Percentiles rank a stretch among this genome's conserved stretches.
Evolutionary conservation across 2,888 invertebrate species (phyloP).

Genomic region (Bombylius discolor): DNA sequence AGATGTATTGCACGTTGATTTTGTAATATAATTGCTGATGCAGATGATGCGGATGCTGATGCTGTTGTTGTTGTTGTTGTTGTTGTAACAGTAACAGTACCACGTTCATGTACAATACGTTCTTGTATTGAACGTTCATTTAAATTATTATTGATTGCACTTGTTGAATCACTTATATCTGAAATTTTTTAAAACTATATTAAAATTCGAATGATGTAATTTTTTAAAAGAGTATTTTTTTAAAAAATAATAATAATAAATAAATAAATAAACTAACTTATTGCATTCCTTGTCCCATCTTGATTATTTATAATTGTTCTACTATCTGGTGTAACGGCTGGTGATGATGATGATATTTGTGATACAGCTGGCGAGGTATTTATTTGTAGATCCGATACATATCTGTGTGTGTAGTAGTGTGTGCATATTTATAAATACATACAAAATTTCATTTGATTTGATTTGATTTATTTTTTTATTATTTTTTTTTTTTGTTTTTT

Average conservation of each 20-base stretch:
- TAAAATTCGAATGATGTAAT: neutral
- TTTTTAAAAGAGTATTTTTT: neutral
- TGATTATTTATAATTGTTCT: constrained; percentile 15
- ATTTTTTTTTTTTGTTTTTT: no score
- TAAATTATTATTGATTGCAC: constrained; percentile 6
- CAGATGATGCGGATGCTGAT: constrained; percentile 8
- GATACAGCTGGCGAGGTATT: constrained; percentile 19
- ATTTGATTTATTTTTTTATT: neutral
- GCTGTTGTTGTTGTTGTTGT: constrained; percentile 7
- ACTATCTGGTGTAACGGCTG: constrained; percentile 13
- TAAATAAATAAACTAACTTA: constrained; percentile 11
- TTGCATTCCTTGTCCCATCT: constrained; percentile 16
- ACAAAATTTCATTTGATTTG: neutral
- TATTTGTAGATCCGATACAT: constrained; percentile 20
- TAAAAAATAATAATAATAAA: neutral
- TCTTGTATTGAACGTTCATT: constrained; percentile 19
- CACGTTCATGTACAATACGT: constrained; percentile 13
- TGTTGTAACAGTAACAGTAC: constrained; percentile 4
- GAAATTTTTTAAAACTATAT: neutral
- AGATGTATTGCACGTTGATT: neutral
- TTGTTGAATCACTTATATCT: constrained; percentile 3
- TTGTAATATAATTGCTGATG: constrained; percentile 8
- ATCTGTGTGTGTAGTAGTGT: constrained; percentile 9
- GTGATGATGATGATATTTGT: constrained; percentile 19
- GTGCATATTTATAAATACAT: no score